Conservation (phyloP, 2,113 vertebrate genomes). For the Neolamprologus toae region DNA sequence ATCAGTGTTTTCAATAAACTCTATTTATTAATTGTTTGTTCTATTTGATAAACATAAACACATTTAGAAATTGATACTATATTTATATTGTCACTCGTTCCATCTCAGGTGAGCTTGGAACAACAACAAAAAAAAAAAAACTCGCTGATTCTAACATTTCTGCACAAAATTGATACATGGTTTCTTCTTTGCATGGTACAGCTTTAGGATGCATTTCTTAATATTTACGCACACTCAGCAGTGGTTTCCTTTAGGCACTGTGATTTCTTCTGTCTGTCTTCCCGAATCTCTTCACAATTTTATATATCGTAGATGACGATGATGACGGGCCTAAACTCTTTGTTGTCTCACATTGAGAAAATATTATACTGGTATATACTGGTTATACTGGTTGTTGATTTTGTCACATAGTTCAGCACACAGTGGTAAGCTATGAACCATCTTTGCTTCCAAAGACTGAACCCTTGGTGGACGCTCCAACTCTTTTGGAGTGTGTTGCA, state of each 20-base stretch:
- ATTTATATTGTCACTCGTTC: neutral
- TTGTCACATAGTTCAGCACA: neutral
- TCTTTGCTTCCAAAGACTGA: neutral
- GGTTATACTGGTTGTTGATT: neutral
- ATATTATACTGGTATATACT: too few species aligned
- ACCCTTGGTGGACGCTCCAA: neutral
- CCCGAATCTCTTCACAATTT: neutral
- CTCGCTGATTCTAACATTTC: rapidly evolving
- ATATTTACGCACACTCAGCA: rapidly evolving
- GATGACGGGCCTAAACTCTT: neutral
- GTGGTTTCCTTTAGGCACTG: neutral
- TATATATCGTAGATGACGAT: neutral
- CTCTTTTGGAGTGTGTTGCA: neutral
- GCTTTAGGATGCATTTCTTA: neutral
- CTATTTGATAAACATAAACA: neutral
- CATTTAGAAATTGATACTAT: neutral
- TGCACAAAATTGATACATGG: neutral
- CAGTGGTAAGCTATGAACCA: neutral
- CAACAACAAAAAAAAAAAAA: neutral
- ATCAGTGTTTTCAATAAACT: neutral
- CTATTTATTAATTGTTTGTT: neutral
- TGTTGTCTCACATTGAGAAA: neutral
- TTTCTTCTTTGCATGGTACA: neutral
- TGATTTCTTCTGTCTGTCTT: neutral
- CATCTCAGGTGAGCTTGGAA: neutral